phyloP scores from a whole-genome alignment of 2,888 invertebrate genomes.

The Xestia c-nigrum region DNA sequence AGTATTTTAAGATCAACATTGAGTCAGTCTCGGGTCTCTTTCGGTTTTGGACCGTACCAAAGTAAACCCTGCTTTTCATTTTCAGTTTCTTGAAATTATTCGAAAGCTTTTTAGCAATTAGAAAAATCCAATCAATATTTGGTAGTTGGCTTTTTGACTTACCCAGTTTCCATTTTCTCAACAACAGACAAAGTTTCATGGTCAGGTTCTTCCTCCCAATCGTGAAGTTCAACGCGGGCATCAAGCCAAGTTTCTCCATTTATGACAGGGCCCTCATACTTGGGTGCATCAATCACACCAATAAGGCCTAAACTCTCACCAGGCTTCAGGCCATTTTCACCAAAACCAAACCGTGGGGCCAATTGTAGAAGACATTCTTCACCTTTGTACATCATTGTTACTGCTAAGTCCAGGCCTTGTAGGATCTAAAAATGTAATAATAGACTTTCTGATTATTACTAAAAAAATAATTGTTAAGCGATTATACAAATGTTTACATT shows the following conservation, averaged over 20 bases:
- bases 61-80: neutral
- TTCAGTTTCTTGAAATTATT: neutral
- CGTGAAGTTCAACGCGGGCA: slow-evolving; percentile 93
- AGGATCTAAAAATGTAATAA: slow-evolving; percentile 83
- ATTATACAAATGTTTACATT: neutral
- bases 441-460: neutral
- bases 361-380: slow-evolving; percentile 94
- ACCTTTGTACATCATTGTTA: slow-evolving; percentile 96
- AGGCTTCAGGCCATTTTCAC: slow-evolving; percentile 92
- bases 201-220: slow-evolving; percentile 92
- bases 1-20: slow-evolving; percentile 16
- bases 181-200: slow-evolving; percentile 92
- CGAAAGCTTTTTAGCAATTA: neutral
- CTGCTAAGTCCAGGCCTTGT: slow-evolving; percentile 96
- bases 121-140: neutral
- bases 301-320: slow-evolving; percentile 84
- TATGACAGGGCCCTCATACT: slow-evolving; percentile 90
- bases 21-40: slow-evolving; percentile 1
- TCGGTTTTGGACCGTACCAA: neutral
- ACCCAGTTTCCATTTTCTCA: slow-evolving; percentile 95
- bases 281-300: slow-evolving; percentile 78
- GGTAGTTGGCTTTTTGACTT: slow-evolving; percentile 24
- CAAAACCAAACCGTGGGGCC: slow-evolving; percentile 95
- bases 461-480: slow-evolving; percentile 2
- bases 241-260: slow-evolving; percentile 92